Evolutionary conservation across 2,113 vertebrate species (phyloP).

Genomic region (Peromyscus californicus): DNA sequence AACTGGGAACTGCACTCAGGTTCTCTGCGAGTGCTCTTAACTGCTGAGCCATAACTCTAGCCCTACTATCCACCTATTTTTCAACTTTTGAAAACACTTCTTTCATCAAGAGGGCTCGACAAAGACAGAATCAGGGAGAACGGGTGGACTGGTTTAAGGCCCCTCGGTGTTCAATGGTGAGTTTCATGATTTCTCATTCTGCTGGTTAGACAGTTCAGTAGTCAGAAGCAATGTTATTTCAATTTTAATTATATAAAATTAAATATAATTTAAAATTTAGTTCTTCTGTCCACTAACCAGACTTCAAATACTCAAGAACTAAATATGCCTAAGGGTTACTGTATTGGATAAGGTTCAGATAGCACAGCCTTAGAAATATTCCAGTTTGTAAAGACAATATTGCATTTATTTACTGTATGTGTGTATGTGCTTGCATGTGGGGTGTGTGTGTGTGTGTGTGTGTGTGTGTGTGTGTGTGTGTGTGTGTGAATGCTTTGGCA

Average conservation of each 20-base stretch:
- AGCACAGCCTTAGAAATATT: background rate
- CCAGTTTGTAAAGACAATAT: background rate
- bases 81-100: background rate
- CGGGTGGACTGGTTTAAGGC: background rate
- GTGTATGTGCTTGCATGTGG: too few relatives aligned
- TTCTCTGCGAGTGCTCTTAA: background rate
- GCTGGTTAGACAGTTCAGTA: background rate
- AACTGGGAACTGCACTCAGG: background rate
- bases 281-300: background rate
- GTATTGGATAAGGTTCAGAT: background rate
- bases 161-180: background rate
- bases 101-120: background rate
- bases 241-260: conserved; percentile 42
- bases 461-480: background rate
- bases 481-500: background rate
- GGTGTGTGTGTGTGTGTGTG: background rate
- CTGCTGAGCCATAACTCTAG: background rate
- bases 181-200: background rate
- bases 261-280: background rate
- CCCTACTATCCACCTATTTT: background rate
- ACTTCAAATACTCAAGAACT: background rate
- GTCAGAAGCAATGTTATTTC: background rate
- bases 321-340: background rate
- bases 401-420: background rate
- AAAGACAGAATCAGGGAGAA: conserved; percentile 28